phyloP scores from a whole-genome alignment of 2,888 invertebrate species.

The Amblyteles armatorius region DNA sequence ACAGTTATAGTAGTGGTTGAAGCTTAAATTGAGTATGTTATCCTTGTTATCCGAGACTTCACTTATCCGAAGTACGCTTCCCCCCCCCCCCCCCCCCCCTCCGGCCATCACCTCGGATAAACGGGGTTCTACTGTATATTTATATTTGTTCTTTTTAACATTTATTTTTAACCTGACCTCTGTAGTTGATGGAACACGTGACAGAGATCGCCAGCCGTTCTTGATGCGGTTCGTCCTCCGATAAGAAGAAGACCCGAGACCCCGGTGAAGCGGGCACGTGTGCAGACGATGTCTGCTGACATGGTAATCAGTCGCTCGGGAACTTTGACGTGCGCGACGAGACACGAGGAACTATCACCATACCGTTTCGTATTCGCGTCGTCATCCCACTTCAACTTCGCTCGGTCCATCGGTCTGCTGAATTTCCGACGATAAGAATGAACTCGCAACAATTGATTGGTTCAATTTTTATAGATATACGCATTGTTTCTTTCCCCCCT shows the following conservation, averaged over 20 bases:
- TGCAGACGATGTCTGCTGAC: constrained; percentile 40
- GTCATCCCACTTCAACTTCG: neutral
- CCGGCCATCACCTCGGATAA: too few relatives aligned
- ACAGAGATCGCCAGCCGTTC: neutral
- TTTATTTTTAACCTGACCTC: too few relatives aligned
- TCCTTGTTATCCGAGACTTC: too few relatives aligned
- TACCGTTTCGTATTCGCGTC: neutral
- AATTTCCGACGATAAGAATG: constrained; percentile 25
- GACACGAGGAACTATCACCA: constrained; percentile 8
- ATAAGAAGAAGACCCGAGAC: constrained; percentile 45
- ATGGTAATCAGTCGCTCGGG: constrained; percentile 46
- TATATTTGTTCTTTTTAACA: too few relatives aligned
- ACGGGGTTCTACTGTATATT: too few relatives aligned
- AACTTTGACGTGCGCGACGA: constrained; percentile 31
- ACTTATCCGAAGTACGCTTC: too few relatives aligned
- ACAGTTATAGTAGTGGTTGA: too few relatives aligned
- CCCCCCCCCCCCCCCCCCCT: too few relatives aligned
- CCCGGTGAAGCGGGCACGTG: constrained; percentile 41
- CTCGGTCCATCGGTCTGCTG: constrained; percentile 15
- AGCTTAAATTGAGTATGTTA: too few relatives aligned
- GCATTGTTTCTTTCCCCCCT: neutral
- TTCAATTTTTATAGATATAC: neutral
- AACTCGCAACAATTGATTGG: neutral
- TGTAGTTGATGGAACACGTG: too few relatives aligned
- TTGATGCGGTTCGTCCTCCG: constrained; percentile 11